Conservation (phyloP, 2,797 vertebrate species). For the Argya squamiceps region DNA sequence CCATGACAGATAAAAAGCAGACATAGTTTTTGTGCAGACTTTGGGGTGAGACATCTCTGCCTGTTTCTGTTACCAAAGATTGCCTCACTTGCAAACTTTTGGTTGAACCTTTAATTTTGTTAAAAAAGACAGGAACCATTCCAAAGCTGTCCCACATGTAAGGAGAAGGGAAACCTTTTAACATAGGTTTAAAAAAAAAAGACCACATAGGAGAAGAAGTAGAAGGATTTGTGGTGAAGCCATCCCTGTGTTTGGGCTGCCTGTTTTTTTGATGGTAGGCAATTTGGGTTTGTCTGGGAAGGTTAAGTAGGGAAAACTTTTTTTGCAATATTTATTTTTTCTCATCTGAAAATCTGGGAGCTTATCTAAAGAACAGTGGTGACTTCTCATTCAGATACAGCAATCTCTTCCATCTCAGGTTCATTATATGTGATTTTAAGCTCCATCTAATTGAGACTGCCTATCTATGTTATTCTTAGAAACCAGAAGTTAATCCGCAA, state of each 20-base stretch:
- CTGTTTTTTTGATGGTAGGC: background rate
- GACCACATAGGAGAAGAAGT: background rate
- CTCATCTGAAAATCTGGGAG: background rate
- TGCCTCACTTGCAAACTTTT: background rate
- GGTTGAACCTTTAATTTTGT: background rate
- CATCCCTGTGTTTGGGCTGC: background rate
- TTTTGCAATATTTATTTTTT: constrained; percentile 25
- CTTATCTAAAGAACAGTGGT: constrained; percentile 17
- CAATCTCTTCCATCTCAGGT: constrained; percentile 1
- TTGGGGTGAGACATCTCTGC: background rate
- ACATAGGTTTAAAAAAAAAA: background rate
- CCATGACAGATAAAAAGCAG: constrained; percentile 44
- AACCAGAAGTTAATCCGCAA: constrained; percentile 27
- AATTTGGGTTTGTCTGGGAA: background rate
- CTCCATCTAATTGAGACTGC: constrained; percentile 47
- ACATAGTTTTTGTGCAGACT: background rate
- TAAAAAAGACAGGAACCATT: background rate
- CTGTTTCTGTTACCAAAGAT: background rate
- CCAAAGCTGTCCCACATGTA: background rate
- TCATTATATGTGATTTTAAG: constrained; percentile 29
- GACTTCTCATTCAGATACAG: constrained; percentile 18
- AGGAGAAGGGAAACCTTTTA: background rate
- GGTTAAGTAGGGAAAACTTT: background rate
- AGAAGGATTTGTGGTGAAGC: background rate
- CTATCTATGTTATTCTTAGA: constrained; percentile 64